A percentile compares a stretch with the other conserved stretches of the same genome.
phyloP scores from a whole-genome alignment of 2,888 invertebrate species.

The Caenorhabditis auriculariae region DNA sequence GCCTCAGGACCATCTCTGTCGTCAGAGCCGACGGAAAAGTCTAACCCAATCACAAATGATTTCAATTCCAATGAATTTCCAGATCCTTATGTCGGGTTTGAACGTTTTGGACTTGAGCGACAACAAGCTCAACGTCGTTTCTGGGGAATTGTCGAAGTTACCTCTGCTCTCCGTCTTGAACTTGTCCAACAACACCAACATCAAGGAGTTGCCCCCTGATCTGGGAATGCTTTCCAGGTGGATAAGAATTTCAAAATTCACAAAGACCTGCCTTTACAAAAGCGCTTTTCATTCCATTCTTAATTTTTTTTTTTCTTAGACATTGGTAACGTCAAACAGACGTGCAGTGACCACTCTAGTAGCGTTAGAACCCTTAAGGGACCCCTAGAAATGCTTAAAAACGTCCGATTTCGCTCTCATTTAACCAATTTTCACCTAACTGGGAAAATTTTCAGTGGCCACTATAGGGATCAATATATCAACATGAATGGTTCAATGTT shows the following conservation, averaged over 20 bases:
- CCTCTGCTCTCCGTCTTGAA: constrained; percentile 88
- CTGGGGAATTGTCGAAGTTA: constrained; percentile 80
- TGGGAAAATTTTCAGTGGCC: no score
- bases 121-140: constrained; percentile 79
- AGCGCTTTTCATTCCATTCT: no score
- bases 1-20: constrained; percentile 73
- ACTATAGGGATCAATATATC: no score
- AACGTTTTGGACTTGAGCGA: constrained; percentile 92
- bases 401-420: no score
- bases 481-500: no score
- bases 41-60: not conserved
- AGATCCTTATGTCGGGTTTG: constrained; percentile 74
- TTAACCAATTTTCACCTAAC: no score
- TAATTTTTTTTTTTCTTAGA: no score
- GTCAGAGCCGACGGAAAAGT: not conserved
- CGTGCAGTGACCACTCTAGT: not conserved
- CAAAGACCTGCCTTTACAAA: no score
- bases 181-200: constrained; percentile 77
- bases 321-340: not conserved
- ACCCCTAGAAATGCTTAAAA: no score
- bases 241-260: no score
- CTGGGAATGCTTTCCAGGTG: constrained; percentile 72
- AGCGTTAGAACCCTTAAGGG: no score
- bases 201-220: constrained; percentile 78
- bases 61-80: not conserved